phyloP scores from a whole-genome alignment of 2,797 vertebrate genomes.

The Pitangus sulphuratus region DNA sequence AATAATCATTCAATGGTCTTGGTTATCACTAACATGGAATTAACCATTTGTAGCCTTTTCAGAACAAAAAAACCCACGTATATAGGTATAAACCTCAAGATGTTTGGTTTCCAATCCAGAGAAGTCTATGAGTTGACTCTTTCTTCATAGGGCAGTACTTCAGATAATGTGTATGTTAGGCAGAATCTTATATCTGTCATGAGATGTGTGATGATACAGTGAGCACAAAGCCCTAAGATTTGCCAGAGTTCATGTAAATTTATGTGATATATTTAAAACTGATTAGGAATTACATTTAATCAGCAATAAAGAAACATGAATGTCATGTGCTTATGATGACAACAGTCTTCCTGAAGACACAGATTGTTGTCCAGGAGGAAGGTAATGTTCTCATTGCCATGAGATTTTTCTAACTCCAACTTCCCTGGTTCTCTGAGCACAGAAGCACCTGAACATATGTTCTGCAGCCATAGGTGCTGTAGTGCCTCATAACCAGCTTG shows the following conservation, averaged over 20 bases:
- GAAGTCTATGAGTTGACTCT: neutral
- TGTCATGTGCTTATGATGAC: neutral
- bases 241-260: neutral
- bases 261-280: neutral
- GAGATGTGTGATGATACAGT: neutral
- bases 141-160: neutral
- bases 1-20: neutral
- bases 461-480: neutral
- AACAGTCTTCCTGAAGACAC: neutral
- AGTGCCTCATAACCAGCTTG: neutral
- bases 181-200: neutral
- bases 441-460: neutral
- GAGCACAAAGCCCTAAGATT: neutral
- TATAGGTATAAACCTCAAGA: neutral
- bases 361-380: neutral
- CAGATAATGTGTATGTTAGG: neutral
- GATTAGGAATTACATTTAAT: neutral
- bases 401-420: neutral
- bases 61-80: fast-evolving
- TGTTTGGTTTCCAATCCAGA: neutral
- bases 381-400: neutral
- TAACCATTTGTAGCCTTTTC: neutral
- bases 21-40: neutral
- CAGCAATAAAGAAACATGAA: neutral
- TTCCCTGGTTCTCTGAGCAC: neutral